Conservation (phyloP, 37 sponge, comb jelly and placozoan species). For the Chondrosia reniformis region DNA sequence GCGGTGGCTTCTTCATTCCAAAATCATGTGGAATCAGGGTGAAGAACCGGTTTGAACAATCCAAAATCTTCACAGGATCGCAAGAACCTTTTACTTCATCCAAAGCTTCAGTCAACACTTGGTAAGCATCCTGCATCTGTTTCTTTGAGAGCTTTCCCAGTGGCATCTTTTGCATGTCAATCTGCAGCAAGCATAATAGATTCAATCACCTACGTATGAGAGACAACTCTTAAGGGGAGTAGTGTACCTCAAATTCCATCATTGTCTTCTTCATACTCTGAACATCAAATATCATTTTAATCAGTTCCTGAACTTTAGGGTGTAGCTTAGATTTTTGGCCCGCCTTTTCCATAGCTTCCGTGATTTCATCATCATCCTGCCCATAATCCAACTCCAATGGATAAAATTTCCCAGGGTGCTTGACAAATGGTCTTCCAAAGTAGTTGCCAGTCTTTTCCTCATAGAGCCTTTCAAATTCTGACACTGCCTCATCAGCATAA, state of each 20-base stretch:
- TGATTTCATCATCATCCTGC: slow-evolving; percentile 56
- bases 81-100: slow-evolving; percentile 44
- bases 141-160: slow-evolving; percentile 91
- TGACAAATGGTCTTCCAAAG: slow-evolving; percentile 63
- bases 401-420: slow-evolving; percentile 87
- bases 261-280: slow-evolving; percentile 92
- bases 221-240: background rate
- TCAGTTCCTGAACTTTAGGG: slow-evolving; percentile 72
- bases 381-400: slow-evolving; percentile 99
- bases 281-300: slow-evolving; percentile 92
- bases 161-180: slow-evolving; percentile 99
- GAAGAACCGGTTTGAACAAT: slow-evolving; percentile 91
- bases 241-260: slow-evolving; percentile 91
- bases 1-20: slow-evolving; percentile 89
- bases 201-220: background rate
- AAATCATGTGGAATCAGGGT: slow-evolving; percentile 99
- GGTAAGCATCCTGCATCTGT: slow-evolving; percentile 88
- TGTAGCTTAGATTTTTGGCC: slow-evolving; percentile 77
- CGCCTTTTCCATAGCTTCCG: slow-evolving; percentile 11
- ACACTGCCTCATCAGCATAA: slow-evolving; percentile 39
- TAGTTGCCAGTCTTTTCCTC: slow-evolving; percentile 81
- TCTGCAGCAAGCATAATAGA: slow-evolving; percentile 33
- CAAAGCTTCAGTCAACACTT: slow-evolving; percentile 76
- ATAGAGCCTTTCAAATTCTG: slow-evolving; percentile 48
- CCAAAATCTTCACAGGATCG: slow-evolving; percentile 68